Evolutionary conservation across 2,797 vertebrate species (phyloP).

Genomic region (Sebastes oblongus): DNA sequence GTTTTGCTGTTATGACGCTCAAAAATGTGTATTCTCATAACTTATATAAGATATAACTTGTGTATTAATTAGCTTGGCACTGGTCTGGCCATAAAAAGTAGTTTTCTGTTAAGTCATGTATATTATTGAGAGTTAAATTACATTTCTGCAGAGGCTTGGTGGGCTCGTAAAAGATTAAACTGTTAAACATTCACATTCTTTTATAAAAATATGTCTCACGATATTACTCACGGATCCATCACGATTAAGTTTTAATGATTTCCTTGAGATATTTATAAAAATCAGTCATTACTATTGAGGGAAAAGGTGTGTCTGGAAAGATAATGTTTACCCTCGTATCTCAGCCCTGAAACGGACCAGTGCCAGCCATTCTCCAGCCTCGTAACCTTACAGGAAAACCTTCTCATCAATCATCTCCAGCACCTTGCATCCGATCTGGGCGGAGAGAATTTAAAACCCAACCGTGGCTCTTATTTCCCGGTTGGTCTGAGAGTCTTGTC

Average conservation of each 20-base stretch:
- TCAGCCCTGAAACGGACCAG: background rate
- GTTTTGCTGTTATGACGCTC: slow-evolving; percentile 53
- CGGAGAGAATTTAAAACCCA: slow-evolving; percentile 63
- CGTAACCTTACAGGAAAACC: slow-evolving; percentile 55
- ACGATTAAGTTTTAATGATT: slow-evolving; percentile 20
- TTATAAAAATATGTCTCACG: background rate
- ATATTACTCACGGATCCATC: slow-evolving; percentile 12
- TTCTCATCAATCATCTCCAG: slow-evolving; percentile 73
- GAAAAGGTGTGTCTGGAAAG: slow-evolving; percentile 49
- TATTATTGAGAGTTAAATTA: slow-evolving; percentile 57
- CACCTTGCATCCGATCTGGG: slow-evolving; percentile 41
- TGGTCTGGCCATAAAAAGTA: slow-evolving; percentile 31
- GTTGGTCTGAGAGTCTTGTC: slow-evolving; percentile 35
- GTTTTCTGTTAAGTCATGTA: slow-evolving; percentile 51
- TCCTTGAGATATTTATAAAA: slow-evolving; percentile 18
- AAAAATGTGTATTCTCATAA: background rate
- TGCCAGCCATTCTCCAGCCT: slow-evolving; percentile 47
- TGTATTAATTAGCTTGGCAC: slow-evolving; percentile 34
- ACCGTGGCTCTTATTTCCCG: slow-evolving; percentile 61
- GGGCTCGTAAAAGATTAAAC: slow-evolving; percentile 56
- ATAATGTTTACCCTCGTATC: slow-evolving; percentile 46
- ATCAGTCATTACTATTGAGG: slow-evolving; percentile 21
- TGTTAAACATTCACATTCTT: slow-evolving; percentile 26
- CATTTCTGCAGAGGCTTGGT: slow-evolving; percentile 33
- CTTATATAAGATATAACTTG: background rate